Evolutionary conservation across 2,797 vertebrate genomes (phyloP).

Genomic region (Leptodactylus fallax): DNA sequence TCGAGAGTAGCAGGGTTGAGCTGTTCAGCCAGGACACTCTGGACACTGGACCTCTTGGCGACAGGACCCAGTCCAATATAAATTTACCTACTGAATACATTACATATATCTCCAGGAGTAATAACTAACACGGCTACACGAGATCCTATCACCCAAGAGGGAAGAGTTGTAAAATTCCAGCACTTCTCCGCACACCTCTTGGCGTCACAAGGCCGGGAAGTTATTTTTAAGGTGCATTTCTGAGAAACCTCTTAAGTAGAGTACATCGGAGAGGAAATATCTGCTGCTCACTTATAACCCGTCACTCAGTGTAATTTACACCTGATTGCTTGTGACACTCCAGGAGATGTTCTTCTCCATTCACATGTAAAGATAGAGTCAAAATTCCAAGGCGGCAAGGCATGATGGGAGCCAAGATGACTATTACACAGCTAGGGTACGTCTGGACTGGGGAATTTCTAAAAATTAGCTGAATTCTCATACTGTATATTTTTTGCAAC

Average conservation of each 20-base stretch:
- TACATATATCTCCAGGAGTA: neutral
- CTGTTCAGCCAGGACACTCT: neutral
- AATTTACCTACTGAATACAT: neutral
- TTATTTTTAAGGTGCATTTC: conserved; percentile 20
- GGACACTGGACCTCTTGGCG: neutral
- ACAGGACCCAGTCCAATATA: neutral
- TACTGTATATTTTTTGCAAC: no score
- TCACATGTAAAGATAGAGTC: neutral
- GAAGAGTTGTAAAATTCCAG: conserved; percentile 1
- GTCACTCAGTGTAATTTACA: neutral
- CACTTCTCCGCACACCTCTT: neutral
- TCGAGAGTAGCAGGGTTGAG: neutral
- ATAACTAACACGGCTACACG: neutral
- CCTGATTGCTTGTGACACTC: neutral
- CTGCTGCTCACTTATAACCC: neutral
- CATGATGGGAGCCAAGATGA: neutral
- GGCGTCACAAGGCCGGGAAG: neutral
- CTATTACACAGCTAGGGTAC: no score
- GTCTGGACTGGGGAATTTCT: no score
- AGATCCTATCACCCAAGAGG: neutral
- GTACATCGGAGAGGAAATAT: neutral
- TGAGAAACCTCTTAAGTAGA: conserved; percentile 10
- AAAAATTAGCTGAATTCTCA: no score
- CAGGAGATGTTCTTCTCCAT: neutral
- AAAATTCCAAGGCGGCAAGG: neutral